These are phyloP conservation scores for Penaeus indicus DNA, from an alignment of 1,140 invertebrate species.

Conservation along the genomic window DNA sequence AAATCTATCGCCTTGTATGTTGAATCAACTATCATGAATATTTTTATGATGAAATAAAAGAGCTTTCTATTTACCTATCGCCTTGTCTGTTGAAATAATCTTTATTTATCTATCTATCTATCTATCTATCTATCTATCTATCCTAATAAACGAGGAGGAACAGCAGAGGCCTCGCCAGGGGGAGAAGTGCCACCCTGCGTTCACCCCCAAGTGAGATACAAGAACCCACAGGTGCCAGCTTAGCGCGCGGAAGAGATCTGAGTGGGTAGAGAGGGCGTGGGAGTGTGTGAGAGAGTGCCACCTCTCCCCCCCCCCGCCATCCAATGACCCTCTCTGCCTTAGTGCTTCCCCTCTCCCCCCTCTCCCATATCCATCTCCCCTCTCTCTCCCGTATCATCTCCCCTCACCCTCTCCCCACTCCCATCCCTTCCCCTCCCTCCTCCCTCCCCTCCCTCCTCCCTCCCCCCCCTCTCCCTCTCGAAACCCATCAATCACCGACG, in stretches of 20 bases:
- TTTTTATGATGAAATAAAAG: no score
- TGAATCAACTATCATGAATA: no score
- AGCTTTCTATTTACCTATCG: no score
- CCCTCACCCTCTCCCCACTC: conserved; percentile 13
- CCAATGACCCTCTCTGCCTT: not conserved
- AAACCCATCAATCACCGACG: not conserved
- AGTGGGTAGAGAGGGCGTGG: not conserved
- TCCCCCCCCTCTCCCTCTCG: not conserved
- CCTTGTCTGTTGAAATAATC: no score
- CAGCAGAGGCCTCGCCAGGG: no score
- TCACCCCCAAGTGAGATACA: no score
- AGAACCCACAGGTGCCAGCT: not conserved
- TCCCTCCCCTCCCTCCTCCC: not conserved
- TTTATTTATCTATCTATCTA: no score
- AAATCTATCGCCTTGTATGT: no score
- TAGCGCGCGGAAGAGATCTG: conserved; percentile 3
- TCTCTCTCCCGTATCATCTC: not conserved
- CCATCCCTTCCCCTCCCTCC: not conserved
- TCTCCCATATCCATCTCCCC: not conserved
- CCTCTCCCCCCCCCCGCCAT: not conserved
- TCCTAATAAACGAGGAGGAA: no score
- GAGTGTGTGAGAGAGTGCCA: conserved; percentile 7
- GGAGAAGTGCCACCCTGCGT: no score
- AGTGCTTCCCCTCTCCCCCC: not conserved
- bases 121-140: no score